Evolutionary conservation across 2,797 vertebrate genomes (phyloP).

Genomic region (Microctenopoma lineatum): DNA sequence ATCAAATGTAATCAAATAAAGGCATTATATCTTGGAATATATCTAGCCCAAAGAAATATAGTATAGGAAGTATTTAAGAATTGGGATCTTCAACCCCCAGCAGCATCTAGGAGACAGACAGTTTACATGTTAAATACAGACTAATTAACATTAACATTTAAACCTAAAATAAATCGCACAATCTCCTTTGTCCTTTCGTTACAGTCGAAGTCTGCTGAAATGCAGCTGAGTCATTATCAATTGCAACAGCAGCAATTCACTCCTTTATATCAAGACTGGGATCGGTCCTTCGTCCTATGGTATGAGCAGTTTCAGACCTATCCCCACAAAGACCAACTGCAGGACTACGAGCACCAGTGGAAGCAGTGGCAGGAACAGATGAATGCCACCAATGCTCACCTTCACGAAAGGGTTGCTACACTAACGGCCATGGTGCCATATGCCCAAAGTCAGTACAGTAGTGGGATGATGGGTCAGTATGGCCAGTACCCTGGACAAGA

Average conservation of each 20-base stretch:
- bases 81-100: not conserved
- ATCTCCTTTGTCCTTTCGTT: conserved; percentile 36
- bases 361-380: conserved; percentile 98
- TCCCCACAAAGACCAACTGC: conserved; percentile 96
- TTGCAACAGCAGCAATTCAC: conserved; percentile 92
- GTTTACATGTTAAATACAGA: not conserved
- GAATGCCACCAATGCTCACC: conserved; percentile 91
- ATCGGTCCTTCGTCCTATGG: conserved; percentile 91
- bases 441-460: conserved; percentile 73
- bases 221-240: conserved; percentile 93
- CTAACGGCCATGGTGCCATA: conserved; percentile 88
- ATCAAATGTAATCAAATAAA: not conserved
- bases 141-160: not conserved
- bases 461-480: conserved; percentile 85
- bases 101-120: not conserved
- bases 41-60: not conserved
- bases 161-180: not conserved
- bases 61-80: not conserved
- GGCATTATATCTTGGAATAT: not conserved
- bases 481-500: conserved; percentile 81
- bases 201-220: conserved; percentile 91
- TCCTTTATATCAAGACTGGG: conserved; percentile 93
- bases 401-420: conserved; percentile 90
- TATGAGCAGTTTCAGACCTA: conserved; percentile 94
- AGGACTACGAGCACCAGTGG: conserved; percentile 96